Percentiles rank a stretch among this genome's conserved stretches.
These are phyloP conservation scores for Neodontobutis hainanensis DNA, from an alignment of 2,113 vertebrate species.

Conservation along the genomic window DNA sequence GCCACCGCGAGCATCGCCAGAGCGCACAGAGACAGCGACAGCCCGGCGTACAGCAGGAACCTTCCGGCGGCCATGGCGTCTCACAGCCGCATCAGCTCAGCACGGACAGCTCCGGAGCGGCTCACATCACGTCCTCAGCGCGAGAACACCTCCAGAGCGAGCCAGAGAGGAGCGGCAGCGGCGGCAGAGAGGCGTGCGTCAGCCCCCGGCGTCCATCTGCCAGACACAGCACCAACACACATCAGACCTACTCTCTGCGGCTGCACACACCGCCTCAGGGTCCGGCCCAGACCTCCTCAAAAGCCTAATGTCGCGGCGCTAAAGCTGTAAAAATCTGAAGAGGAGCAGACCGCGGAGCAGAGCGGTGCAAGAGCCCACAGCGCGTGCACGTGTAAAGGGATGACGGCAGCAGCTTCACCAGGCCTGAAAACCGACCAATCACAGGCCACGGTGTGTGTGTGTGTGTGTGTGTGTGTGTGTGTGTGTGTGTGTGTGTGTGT, in stretches of 20 bases:
- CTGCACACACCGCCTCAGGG: neutral
- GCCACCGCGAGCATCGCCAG: constrained; percentile 98
- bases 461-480: neutral
- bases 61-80: constrained; percentile 96
- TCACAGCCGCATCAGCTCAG: constrained; percentile 84
- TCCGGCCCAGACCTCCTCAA: neutral
- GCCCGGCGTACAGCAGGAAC: constrained; percentile 96
- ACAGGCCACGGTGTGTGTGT: neutral
- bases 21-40: constrained; percentile 95
- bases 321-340: neutral
- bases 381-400: constrained; percentile 46
- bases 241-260: too few relatives aligned
- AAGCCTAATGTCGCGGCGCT: neutral
- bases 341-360: constrained; percentile 8
- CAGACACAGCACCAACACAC: neutral
- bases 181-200: constrained; percentile 11
- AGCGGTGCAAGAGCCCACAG: constrained; percentile 28
- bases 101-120: constrained; percentile 79
- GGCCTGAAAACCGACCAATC: constrained; percentile 50
- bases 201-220: constrained; percentile 58
- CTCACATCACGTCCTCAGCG: constrained; percentile 67
- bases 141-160: constrained; percentile 22
- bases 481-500: too few relatives aligned
- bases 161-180: neutral
- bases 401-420: constrained; percentile 54